These are phyloP conservation scores for Microtus montanus DNA, from an alignment of 2,113 vertebrate species.

Conservation along the genomic window DNA sequence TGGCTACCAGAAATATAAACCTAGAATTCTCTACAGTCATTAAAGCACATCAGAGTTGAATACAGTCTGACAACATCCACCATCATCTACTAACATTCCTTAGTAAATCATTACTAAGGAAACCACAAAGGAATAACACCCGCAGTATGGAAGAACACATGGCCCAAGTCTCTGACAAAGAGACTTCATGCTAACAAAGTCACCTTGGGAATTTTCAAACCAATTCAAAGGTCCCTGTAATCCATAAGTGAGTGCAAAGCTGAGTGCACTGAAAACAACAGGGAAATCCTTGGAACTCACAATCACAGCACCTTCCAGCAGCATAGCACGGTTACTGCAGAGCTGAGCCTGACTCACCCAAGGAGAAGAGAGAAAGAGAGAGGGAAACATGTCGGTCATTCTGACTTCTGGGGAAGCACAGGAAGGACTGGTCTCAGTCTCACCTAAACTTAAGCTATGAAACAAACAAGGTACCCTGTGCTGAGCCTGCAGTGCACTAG, in stretches of 20 bases:
- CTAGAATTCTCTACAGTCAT: neutral
- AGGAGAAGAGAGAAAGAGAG: neutral
- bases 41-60: neutral
- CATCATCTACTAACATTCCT: no score
- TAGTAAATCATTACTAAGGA: neutral
- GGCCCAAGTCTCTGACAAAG: neutral
- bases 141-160: neutral
- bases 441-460: neutral
- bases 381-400: neutral
- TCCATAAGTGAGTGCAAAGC: neutral
- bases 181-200: neutral
- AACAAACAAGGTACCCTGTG: neutral
- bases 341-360: neutral
- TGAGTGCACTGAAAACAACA: neutral
- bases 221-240: neutral
- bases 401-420: neutral
- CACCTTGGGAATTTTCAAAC: neutral
- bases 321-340: neutral
- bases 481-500: neutral
- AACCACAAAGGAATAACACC: neutral
- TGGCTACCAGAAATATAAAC: neutral
- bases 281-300: neutral
- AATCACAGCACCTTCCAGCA: neutral
- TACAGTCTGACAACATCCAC: neutral
- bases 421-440: neutral